Percentiles rank a stretch among this genome's conserved stretches.
These are phyloP conservation scores for Cerceris ruficornis DNA, from an alignment of 2,888 invertebrate genomes.

Conservation along the genomic window DNA sequence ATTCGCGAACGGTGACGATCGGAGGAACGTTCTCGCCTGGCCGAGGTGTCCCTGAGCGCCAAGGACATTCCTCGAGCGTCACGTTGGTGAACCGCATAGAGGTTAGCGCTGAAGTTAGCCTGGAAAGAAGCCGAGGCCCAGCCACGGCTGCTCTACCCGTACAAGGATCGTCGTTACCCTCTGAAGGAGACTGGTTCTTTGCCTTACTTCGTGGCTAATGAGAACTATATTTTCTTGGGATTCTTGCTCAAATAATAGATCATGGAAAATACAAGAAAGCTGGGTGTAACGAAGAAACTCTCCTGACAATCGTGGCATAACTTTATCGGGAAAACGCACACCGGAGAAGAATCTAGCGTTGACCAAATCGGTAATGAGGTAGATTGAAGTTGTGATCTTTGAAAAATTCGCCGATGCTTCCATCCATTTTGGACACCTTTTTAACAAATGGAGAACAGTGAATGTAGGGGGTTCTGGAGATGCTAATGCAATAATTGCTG, in stretches of 20 bases:
- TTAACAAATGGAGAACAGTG: too few relatives aligned
- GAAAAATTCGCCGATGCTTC: too few relatives aligned
- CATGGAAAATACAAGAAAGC: not conserved
- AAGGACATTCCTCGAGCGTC: slow-evolving; percentile 66
- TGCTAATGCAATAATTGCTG: too few relatives aligned
- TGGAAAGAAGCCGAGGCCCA: slow-evolving; percentile 10
- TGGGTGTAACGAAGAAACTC: too few relatives aligned
- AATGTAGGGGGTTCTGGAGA: too few relatives aligned
- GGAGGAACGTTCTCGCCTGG: slow-evolving; percentile 68
- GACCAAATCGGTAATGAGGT: too few relatives aligned
- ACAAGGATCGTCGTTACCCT: slow-evolving; percentile 23
- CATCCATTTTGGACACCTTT: too few relatives aligned
- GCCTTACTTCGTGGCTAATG: slow-evolving; percentile 7
- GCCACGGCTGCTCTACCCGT: slow-evolving; percentile 5
- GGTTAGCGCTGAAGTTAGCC: slow-evolving; percentile 39
- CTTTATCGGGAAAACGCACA: too few relatives aligned
- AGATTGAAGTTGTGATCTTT: too few relatives aligned
- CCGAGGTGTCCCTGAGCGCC: slow-evolving; percentile 70
- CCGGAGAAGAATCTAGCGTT: too few relatives aligned
- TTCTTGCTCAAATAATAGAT: slow-evolving; percentile 5
- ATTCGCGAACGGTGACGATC: slow-evolving; percentile 69
- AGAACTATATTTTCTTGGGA: not conserved
- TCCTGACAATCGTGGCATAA: too few relatives aligned
- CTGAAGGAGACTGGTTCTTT: not conserved
- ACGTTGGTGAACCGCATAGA: slow-evolving; percentile 61